A percentile compares a stretch with the other conserved stretches of the same genome.
phyloP scores from a whole-genome alignment of 2,888 invertebrate species.

The Melitaea athalia region DNA sequence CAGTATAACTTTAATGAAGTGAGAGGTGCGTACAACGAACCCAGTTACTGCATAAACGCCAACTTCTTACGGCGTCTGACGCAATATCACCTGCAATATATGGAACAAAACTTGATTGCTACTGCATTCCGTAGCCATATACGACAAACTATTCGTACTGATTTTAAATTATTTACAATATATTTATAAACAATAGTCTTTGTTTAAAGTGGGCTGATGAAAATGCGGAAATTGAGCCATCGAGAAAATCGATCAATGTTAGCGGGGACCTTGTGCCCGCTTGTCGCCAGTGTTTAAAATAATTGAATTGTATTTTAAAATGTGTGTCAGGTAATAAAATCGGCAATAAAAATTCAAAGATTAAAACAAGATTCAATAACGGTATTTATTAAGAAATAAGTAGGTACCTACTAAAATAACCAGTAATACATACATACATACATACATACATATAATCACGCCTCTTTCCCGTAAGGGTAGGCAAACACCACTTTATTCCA shows the following conservation, averaged over 20 bases:
- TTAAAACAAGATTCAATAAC: neutral
- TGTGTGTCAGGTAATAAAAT: neutral
- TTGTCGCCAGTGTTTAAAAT: conserved; percentile 17
- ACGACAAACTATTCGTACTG: conserved; percentile 44
- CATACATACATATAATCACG: too few species aligned
- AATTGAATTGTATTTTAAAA: conserved; percentile 8
- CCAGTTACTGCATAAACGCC: conserved; percentile 38
- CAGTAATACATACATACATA: too few species aligned
- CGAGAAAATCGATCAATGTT: conserved; percentile 29
- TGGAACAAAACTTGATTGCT: conserved; percentile 60
- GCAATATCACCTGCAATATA: conserved; percentile 63
- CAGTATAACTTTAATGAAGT: conserved; percentile 61
- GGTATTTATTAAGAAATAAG: neutral
- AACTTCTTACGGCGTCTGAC: conserved; percentile 59
- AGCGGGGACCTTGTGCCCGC: conserved; percentile 29
- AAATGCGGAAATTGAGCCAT: conserved; percentile 36
- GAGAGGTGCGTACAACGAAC: conserved; percentile 59
- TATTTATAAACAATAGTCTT: conserved; percentile 38
- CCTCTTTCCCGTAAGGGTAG: too few species aligned
- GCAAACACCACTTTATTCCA: too few species aligned
- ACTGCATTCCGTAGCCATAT: conserved; percentile 61
- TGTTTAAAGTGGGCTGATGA: conserved; percentile 35
- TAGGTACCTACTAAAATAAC: neutral
- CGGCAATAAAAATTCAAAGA: neutral
- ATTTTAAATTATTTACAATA: conserved; percentile 45